Evolutionary conservation across 2,888 invertebrate genomes (phyloP).

Genomic region (Anarsia innoxiella): DNA sequence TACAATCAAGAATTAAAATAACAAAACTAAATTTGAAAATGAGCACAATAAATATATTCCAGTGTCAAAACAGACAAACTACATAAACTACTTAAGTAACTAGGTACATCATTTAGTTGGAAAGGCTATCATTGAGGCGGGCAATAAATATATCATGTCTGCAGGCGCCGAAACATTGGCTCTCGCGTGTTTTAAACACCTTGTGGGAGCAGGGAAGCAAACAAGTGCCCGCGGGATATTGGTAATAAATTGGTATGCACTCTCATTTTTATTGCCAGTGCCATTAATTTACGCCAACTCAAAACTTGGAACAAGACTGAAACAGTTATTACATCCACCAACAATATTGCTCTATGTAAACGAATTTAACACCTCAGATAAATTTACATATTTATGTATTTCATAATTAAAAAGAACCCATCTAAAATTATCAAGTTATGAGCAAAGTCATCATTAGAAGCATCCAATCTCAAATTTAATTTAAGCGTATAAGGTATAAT

Average conservation of each 20-base stretch:
- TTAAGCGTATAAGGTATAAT: slow-evolving; percentile 55
- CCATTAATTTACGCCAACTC: slow-evolving; percentile 41
- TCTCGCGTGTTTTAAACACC: slow-evolving; percentile 47
- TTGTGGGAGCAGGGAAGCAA: slow-evolving; percentile 42
- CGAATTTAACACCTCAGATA: too few species aligned
- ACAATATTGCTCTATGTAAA: background rate
- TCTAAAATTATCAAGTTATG: slow-evolving; percentile 6
- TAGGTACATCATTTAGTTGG: slow-evolving; percentile 16
- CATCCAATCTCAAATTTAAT: slow-evolving; percentile 49
- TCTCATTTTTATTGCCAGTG: slow-evolving; percentile 42
- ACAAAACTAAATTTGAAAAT: background rate
- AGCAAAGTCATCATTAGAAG: slow-evolving; percentile 14
- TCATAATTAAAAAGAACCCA: background rate
- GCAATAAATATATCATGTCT: slow-evolving; percentile 47
- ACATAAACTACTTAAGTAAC: slow-evolving; percentile 14
- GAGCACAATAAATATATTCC: slow-evolving; percentile 4
- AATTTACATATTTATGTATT: background rate
- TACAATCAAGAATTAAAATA: too few species aligned
- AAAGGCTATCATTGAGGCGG: slow-evolving; percentile 16
- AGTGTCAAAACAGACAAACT: slow-evolving; percentile 8
- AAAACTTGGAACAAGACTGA: slow-evolving; percentile 12
- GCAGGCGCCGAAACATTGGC: slow-evolving; percentile 46
- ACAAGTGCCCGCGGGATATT: slow-evolving; percentile 53
- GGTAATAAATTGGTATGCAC: slow-evolving; percentile 56
- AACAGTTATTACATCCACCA: slow-evolving; percentile 5